Evolutionary conservation across 2,888 invertebrate species (phyloP), one percentile per base, ranked within the genome.

Genomic region (Zygothrica quintamaculata): DNA sequence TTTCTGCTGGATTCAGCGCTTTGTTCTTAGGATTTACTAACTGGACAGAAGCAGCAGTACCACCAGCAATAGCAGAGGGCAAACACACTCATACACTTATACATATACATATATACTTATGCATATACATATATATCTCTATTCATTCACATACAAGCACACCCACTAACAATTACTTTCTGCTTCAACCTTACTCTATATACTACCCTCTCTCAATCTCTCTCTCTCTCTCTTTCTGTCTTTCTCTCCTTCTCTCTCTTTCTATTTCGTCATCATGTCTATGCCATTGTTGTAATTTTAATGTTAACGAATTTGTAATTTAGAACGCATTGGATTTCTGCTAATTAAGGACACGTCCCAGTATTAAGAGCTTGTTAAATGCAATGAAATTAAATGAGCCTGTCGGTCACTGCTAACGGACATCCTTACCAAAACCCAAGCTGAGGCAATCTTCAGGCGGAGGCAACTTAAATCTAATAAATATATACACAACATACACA

Each of bases 1-100:
- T 87, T 81, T 77, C 57, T 69, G 62, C 65, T 55, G 64, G 62
- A 57, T 77, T 36, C 46, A 50, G 61, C 40, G 66, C 72, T 84
- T 72, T 72, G 85, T 72, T 77, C 56, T 52, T 48, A 55, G 75
- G 66, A 81, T 72, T 84, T 81, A 62, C 76, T 66, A 65, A 74
- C 75, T 79, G 72, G 68, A 65, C 68, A 52, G 47, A 22, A 52
- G n/a, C n/a, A n/a, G n/a, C n/a, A n/a, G n/a, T n/a, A n/a, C n/a
- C n/a, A n/a, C n/a, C n/a, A n/a, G n/a, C n/a, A n/a, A n/a, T n/a
- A n/a, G 31, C 48, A 37, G 18, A 42, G 44, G 11, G 16, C 50
- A 52, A 13, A 22, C 43, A 26, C 52, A 50, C 43, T 43, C 31
- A 47, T 36, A 43, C 46, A 42, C 39, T 31, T 44, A 48, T 37